Evolutionary conservation across 2,797 vertebrate genomes (phyloP).

Genomic region (Falco novaeseelandiae): DNA sequence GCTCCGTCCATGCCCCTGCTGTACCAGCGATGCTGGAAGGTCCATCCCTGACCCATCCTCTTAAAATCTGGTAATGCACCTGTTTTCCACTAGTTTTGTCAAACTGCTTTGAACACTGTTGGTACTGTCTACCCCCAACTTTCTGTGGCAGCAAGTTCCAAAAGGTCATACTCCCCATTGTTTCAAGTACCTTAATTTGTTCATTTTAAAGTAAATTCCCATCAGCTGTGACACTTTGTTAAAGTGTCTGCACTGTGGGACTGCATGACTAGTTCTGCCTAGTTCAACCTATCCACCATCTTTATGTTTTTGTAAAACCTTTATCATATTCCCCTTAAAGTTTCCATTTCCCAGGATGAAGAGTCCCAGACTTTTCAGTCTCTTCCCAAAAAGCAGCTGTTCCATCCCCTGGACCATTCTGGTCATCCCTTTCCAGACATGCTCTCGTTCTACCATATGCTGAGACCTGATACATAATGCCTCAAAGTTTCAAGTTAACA

Average conservation of each 20-base stretch:
- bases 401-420: neutral
- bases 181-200: neutral
- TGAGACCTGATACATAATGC: neutral
- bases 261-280: neutral
- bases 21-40: neutral
- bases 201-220: neutral
- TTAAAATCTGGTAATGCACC: neutral
- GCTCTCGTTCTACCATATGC: neutral
- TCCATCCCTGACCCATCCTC: neutral
- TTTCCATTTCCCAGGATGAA: neutral
- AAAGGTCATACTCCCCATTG: neutral
- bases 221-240: neutral
- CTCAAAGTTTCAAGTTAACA: neutral
- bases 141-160: neutral
- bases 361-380: neutral
- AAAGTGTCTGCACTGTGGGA: neutral
- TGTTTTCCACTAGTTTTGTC: neutral
- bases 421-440: neutral
- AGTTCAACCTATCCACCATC: neutral
- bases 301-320: neutral
- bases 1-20: neutral
- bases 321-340: neutral
- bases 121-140: neutral
- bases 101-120: neutral
- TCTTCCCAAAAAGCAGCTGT: neutral